Evolutionary conservation across 2,113 vertebrate species (phyloP), one percentile per base, ranked within the genome.

Genomic region (Meriones unguiculatus): DNA sequence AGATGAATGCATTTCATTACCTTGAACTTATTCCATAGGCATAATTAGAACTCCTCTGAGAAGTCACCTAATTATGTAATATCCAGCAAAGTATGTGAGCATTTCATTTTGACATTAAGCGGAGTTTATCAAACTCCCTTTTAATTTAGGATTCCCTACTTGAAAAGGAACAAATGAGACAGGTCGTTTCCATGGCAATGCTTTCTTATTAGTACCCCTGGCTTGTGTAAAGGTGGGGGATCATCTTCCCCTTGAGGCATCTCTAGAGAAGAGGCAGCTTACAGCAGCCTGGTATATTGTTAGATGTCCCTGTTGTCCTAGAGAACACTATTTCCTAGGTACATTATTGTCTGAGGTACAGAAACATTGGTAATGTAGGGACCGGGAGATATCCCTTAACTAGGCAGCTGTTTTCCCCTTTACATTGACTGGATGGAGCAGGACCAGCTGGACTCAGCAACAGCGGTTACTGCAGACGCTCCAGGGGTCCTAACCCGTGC

Each of bases 21-120:
- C 97, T 89, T 52, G 22, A 90, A 89, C 87, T 89, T 92, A 97
- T 94, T 97, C 94, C 70, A 91, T 7, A 90, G 91, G 94, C 91
- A 88, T 97, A 98, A 96, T 98, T 97, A 97, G 96, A 94, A 96
- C 75, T 97, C 94, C 91, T 97, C 69, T 92, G 96, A 97, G 96
- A 97, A 97, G 97, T 95, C 82, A 80, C 91, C 94, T 95, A 94
- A 98, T 97, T 97, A 96, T 94, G 70, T 94, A 96, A 97, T 89
- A 93, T 70, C 78, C 77, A 78, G 70, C 30, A 97, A 98, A 95
- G 75, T 50, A 96, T 80, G 70, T 69, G 90, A 98, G 54, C 87
- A 93, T 96, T 97, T 97, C 76, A 78, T 85, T 93, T 64, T 72
- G 90, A 94, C 97, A 82, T 24, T 77, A 97, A 95, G 90, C 0